These are phyloP conservation scores for Diadumene lineata DNA, from an alignment of 92 coral and sea anemone genomes.

Conservation along the genomic window DNA sequence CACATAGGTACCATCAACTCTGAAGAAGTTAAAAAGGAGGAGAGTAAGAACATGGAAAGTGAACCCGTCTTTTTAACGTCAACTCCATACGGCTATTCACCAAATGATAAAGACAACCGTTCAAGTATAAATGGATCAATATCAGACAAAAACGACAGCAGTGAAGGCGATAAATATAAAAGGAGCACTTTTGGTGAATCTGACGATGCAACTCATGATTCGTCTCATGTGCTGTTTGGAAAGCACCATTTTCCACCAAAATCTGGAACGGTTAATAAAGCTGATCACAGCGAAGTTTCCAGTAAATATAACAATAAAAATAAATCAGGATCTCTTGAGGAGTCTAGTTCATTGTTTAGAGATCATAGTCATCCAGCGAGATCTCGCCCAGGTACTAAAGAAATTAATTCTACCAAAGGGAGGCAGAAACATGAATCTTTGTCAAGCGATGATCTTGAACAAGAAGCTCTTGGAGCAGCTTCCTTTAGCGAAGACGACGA, in stretches of 20 bases:
- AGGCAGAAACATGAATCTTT: neutral
- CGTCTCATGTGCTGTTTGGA: neutral
- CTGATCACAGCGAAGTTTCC: neutral
- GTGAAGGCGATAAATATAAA: no score
- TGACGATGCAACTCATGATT: no score
- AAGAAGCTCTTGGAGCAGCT: constrained; percentile 3
- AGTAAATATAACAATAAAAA: neutral
- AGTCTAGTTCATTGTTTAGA: neutral
- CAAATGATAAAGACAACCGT: neutral
- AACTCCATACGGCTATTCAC: neutral
- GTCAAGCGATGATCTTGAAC: neutral
- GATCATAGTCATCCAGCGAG: neutral
- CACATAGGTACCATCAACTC: neutral
- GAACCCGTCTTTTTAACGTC: neutral
- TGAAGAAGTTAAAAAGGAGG: constrained; percentile 39
- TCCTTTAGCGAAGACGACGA: constrained; percentile 34
- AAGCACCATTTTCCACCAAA: neutral
- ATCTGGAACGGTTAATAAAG: neutral
- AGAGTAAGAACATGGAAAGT: neutral
- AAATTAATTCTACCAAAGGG: neutral
- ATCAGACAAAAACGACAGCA: no score
- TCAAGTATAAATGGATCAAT: no score
- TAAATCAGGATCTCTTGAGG: no score
- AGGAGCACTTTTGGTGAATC: no score
- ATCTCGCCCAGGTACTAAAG: neutral